Evolutionary conservation across 2,113 vertebrate species (phyloP), one percentile per base, ranked within the genome.

Genomic region (Falcunculus frontatus): DNA sequence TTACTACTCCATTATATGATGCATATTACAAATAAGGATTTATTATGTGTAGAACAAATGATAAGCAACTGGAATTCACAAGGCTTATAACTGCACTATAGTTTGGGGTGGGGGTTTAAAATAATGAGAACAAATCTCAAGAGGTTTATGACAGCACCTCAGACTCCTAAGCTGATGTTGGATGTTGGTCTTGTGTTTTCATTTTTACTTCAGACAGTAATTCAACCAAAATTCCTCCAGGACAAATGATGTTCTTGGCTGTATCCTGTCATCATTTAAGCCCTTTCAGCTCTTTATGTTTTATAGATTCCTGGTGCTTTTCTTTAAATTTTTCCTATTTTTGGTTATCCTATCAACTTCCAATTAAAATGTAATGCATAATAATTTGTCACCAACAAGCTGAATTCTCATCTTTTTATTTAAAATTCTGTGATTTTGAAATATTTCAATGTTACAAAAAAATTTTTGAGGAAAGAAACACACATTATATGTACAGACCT

Each of bases 1-100:
- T 98, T 98, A 96, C 93, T 94, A 95, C 96, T 97, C 81, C 74
- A 90, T 97, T 97, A 93, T 95, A 68, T 89, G 93, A 77, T 96
- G 93, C 62, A 87, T 97, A 91, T 96, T 92, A 94, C 88, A 97
- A 97, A 97, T 96, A 97, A 93, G 79, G 65, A 96, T 94, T 97
- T 96, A 87, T 89, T 96, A 65, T 88, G 76, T 80, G 70, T 76
- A 94, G 91, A 96, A 74, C 91, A 97, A 97, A 94, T 95, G 90
- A 91, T 93, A 95, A 84, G 92, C 55, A 94, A 88, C 63, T 67
- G 89, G 90, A 95, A 96, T 94, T 96, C 88, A 81, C 92, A 89
- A 84, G 47, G 18, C 23, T 95, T 97, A 29, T 78, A 81, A 88
- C 63, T 94, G 53, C 12, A 29, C 16, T 69, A 3, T 75, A 13